Evolutionary conservation across 2,888 invertebrate species (phyloP), one percentile per base, ranked within the genome.

Genomic region (Pherbina coryleti): DNA sequence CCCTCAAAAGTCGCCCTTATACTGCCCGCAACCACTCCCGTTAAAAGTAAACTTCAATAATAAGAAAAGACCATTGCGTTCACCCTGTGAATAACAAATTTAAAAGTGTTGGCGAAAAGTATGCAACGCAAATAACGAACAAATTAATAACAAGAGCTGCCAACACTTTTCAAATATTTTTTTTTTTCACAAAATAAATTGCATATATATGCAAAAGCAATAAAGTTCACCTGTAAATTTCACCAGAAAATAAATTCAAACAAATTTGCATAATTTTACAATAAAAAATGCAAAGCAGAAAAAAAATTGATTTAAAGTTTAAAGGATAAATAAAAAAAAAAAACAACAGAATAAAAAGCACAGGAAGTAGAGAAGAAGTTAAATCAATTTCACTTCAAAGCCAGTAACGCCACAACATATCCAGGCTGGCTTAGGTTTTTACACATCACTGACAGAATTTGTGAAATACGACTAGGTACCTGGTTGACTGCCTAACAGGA

Each of bases 61-160:
- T 11, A 44, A 9, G 28, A 60, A 28, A 60, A 28, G 11, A 67
- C 17, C 31, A 3, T 5, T 49, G 3, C 3, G 22, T 28, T n/a
- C 51, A 53, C 70, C 25, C 70, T 70, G 31, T 55, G 55, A 3
- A 0, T 5, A 70, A 31, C 14, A n/a, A 31, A 19, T 72, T 57
- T 7, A 9, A 7, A 19, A n/a, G 34, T 67, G 66, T 64, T 70
- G 80, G 77, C 79, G 72, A 78, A 79, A 80, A 82, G 82, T 82
- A 79, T 80, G 81, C 84, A 82, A 80, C 75, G 79, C 14, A 72
- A 22, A 82, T 84, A 86, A 44, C 83, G 80, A 62, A 44, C 51
- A 31, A 66, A 19, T 34, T 66, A n/a, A 34, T 11, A 17, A 28
- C n/a, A 37, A 34, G 62, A 64, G 64, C 8, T 62, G 53, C 70